phyloP scores from a whole-genome alignment of 2,888 invertebrate genomes.

The Petrolisthes cinctipes region DNA sequence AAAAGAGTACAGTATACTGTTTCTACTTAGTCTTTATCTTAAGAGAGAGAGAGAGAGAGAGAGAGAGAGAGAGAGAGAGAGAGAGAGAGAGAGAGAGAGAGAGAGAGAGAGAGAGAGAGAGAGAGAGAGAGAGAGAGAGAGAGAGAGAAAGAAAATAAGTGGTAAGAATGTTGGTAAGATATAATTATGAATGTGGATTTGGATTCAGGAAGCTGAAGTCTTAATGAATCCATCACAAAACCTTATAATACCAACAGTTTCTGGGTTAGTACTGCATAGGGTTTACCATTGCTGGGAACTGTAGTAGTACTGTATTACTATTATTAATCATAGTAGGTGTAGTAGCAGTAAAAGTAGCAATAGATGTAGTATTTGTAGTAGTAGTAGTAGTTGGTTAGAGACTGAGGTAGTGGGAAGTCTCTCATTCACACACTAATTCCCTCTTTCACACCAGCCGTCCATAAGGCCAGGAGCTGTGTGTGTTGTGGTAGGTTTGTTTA shows the following conservation, averaged over 20 bases:
- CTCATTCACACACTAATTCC: no score
- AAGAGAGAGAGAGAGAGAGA: conserved; percentile 72
- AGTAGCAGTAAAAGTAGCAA: no score
- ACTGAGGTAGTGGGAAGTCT: no score
- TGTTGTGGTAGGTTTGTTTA: conserved; percentile 44
- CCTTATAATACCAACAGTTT: no score
- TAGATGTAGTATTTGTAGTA: no score
- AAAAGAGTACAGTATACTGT: background rate
- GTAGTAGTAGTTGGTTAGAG: no score
- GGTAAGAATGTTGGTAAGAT: background rate
- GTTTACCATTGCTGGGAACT: no score
- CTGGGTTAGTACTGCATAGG: no score
- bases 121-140: background rate
- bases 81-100: background rate
- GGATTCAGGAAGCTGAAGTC: no score
- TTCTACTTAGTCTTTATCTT: conserved; percentile 70
- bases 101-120: conserved; percentile 4
- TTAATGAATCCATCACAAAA: no score
- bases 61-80: background rate
- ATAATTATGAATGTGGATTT: background rate
- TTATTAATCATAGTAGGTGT: no score
- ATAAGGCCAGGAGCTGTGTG: conserved; percentile 48
- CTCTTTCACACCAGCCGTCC: conserved; percentile 32
- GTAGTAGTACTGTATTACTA: no score
- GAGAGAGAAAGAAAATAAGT: background rate